Evolutionary conservation across 2,113 vertebrate genomes (phyloP).

Genomic region (Calyptommatus sinebrachiatus): DNA sequence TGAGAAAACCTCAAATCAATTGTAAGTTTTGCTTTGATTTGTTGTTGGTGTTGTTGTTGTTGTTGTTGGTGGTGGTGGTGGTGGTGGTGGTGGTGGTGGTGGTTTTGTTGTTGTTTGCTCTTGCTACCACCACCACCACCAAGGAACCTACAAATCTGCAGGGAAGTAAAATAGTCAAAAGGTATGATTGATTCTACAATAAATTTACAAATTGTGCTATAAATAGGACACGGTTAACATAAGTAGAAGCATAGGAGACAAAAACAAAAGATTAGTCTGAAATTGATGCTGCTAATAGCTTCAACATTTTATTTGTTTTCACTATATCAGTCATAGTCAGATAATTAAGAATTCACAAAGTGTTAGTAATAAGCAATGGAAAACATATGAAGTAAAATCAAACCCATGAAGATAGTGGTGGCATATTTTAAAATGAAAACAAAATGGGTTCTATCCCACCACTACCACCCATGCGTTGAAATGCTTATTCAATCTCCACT

Average conservation of each 20-base stretch:
- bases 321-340: no score
- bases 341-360: not conserved
- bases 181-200: not conserved
- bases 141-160: no score
- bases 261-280: not conserved
- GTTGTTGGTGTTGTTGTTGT: no score
- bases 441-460: no score
- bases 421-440: no score
- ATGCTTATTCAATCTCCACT: no score
- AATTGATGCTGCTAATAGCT: not conserved
- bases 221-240: conserved; percentile 11
- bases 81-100: no score
- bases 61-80: no score
- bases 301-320: not conserved
- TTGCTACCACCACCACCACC: no score
- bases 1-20: not conserved
- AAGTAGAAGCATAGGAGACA: conserved; percentile 2
- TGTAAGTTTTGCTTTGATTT: not conserved
- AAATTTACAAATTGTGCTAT: not conserved
- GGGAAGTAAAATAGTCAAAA: not conserved
- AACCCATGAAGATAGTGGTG: no score
- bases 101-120: no score
- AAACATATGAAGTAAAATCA: not conserved
- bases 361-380: not conserved
- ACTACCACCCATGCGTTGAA: no score